These are phyloP conservation scores for Euura lappo DNA, from an alignment of 1,140 invertebrate genomes.

Conservation along the genomic window DNA sequence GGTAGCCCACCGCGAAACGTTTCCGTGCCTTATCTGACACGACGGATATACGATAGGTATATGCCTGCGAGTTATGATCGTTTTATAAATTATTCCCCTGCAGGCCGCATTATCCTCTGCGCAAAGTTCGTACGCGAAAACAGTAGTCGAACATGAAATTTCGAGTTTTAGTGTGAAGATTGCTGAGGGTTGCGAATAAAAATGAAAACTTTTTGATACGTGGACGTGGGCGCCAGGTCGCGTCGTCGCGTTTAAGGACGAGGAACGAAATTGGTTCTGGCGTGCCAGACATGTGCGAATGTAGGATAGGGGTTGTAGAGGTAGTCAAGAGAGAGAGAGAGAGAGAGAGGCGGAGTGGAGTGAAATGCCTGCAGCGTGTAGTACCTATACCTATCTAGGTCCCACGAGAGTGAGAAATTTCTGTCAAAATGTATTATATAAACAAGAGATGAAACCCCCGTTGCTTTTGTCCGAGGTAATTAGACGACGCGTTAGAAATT, in stretches of 20 bases:
- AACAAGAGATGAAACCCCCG: neutral
- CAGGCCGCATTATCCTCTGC: slow-evolving; percentile 3
- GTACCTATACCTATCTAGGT: neutral
- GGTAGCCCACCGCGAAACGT: neutral
- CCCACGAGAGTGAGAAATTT: slow-evolving; percentile 8
- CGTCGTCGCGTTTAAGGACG: neutral
- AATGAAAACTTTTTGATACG: too few species aligned
- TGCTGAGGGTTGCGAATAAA: too few species aligned
- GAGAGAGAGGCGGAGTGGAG: neutral
- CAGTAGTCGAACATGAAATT: neutral
- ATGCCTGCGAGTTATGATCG: slow-evolving; percentile 31
- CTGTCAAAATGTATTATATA: neutral
- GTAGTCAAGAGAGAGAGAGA: slow-evolving; percentile 5
- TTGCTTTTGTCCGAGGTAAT: slow-evolving; percentile 39
- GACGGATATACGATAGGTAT: slow-evolving; percentile 21
- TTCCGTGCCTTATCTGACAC: slow-evolving; percentile 35
- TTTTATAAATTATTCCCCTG: slow-evolving; percentile 34
- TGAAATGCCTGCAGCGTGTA: neutral
- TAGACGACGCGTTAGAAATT: slow-evolving; percentile 43
- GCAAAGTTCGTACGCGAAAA: neutral
- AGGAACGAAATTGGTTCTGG: neutral
- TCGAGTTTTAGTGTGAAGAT: too few species aligned
- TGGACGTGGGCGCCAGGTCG: too few species aligned
- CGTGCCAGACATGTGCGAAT: neutral
- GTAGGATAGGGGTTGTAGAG: slow-evolving; percentile 8